Evolutionary conservation across 2,113 vertebrate species (phyloP).

Genomic region (Xiphophorus maculatus): DNA sequence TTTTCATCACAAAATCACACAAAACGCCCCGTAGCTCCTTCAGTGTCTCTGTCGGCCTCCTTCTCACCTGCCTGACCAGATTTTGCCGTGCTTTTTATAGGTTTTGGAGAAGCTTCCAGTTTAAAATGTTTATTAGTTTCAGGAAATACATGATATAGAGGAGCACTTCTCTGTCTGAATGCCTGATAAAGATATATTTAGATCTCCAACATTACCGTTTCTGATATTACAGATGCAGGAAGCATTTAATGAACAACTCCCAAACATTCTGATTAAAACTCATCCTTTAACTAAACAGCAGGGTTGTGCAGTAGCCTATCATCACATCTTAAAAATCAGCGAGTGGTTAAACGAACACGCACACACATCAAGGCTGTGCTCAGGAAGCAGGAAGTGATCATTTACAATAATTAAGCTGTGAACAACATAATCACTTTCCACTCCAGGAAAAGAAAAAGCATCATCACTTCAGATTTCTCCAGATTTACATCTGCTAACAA

Average conservation of each 20-base stretch:
- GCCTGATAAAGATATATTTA: neutral
- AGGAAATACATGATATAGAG: neutral
- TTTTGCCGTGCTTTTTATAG: too few species aligned
- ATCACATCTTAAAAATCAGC: slow-evolving; percentile 42
- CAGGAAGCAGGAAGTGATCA: slow-evolving; percentile 64
- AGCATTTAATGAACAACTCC: slow-evolving; percentile 34
- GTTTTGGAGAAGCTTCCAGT: neutral
- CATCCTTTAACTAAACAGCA: slow-evolving; percentile 44
- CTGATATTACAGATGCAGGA: slow-evolving; percentile 44
- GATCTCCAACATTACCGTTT: neutral
- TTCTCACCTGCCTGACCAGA: too few species aligned
- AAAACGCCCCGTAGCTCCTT: too few species aligned
- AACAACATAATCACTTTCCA: slow-evolving; percentile 53
- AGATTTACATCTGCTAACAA: slow-evolving; percentile 51
- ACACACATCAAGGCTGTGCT: slow-evolving; percentile 46
- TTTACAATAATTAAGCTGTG: slow-evolving; percentile 36
- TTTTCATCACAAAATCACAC: too few species aligned
- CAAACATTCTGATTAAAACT: slow-evolving; percentile 34
- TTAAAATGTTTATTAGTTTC: neutral
- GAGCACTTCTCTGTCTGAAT: neutral
- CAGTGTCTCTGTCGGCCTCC: too few species aligned
- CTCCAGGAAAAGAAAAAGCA: slow-evolving; percentile 40
- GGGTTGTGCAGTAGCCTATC: slow-evolving; percentile 42
- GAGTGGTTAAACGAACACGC: slow-evolving; percentile 25
- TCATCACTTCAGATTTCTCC: slow-evolving; percentile 28